phyloP scores from a whole-genome alignment of 2,797 vertebrate genomes.

The Enteromius afrohamiltoni region DNA sequence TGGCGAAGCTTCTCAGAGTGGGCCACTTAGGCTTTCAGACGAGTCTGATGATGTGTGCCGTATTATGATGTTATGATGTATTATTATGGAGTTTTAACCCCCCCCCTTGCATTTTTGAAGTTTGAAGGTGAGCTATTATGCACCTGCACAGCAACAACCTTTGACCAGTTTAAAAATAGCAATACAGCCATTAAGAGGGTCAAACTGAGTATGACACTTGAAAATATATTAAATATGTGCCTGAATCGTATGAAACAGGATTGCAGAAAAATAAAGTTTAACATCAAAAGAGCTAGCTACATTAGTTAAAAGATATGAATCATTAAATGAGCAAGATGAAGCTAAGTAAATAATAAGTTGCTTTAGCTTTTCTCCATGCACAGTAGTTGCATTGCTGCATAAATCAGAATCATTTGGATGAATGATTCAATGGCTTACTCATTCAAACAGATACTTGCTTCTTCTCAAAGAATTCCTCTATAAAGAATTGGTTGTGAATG shows the following conservation, averaged over 20 bases:
- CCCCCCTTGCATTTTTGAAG: slow-evolving; percentile 36
- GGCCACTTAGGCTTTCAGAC: slow-evolving; percentile 43
- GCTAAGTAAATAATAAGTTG: neutral
- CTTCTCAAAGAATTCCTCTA: neutral
- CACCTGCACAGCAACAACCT: slow-evolving; percentile 32
- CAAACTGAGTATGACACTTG: neutral
- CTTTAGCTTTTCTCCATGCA: neutral
- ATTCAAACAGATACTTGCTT: neutral
- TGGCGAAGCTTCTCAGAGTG: slow-evolving; percentile 47
- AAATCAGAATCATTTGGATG: neutral
- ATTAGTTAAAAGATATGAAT: neutral
- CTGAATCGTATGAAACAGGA: neutral
- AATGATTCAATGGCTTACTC: neutral
- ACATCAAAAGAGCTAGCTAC: neutral
- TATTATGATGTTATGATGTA: slow-evolving; percentile 41
- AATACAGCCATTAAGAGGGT: slow-evolving; percentile 21
- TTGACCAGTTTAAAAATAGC: slow-evolving; percentile 33
- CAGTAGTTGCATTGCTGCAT: neutral
- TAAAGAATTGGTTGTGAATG: neutral
- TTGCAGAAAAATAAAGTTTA: neutral
- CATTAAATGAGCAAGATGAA: neutral
- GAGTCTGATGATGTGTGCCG: slow-evolving; percentile 38
- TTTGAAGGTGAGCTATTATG: slow-evolving; percentile 41
- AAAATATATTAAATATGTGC: slow-evolving; percentile 1
- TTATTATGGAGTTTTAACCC: slow-evolving; percentile 42